Evolutionary conservation across 2,113 vertebrate genomes (phyloP).

Genomic region (Ammodytes dubius): DNA sequence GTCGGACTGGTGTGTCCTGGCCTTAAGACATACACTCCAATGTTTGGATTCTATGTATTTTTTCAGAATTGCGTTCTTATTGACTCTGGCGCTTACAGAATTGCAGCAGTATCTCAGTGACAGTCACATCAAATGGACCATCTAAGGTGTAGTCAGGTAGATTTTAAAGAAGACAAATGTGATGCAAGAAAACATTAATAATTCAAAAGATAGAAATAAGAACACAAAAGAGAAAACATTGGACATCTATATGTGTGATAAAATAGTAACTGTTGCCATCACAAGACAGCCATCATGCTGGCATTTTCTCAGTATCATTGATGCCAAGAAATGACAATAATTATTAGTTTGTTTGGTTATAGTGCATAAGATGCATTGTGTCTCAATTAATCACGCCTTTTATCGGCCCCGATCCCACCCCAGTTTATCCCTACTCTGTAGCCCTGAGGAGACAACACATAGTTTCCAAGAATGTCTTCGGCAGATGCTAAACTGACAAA

Average conservation of each 20-base stretch:
- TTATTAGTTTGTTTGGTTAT: not conserved
- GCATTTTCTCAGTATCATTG: not conserved
- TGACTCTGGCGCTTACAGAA: not conserved
- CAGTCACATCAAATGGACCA: not conserved
- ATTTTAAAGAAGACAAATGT: not conserved
- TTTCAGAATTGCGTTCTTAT: not conserved
- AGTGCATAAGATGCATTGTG: not conserved
- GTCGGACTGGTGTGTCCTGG: too few species aligned
- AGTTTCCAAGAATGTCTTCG: constrained; percentile 32
- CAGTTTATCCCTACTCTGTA: constrained; percentile 13
- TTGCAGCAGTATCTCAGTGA: not conserved
- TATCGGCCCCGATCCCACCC: not conserved
- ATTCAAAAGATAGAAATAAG: not conserved
- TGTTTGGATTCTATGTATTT: not conserved
- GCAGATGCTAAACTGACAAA: constrained; percentile 16
- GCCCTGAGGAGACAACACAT: constrained; percentile 12
- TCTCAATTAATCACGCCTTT: constrained; percentile 3
- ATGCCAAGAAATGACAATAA: not conserved
- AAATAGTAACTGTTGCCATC: not conserved
- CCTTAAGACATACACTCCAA: not conserved
- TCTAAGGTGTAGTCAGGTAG: not conserved
- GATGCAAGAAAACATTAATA: not conserved
- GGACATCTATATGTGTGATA: too few species aligned
- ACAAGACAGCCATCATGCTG: not conserved
- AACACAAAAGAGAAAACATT: too few species aligned